Evolutionary conservation across 2,888 invertebrate genomes (phyloP), one percentile per base, ranked within the genome.

Genomic region (Caenorhabditis panamensis): DNA sequence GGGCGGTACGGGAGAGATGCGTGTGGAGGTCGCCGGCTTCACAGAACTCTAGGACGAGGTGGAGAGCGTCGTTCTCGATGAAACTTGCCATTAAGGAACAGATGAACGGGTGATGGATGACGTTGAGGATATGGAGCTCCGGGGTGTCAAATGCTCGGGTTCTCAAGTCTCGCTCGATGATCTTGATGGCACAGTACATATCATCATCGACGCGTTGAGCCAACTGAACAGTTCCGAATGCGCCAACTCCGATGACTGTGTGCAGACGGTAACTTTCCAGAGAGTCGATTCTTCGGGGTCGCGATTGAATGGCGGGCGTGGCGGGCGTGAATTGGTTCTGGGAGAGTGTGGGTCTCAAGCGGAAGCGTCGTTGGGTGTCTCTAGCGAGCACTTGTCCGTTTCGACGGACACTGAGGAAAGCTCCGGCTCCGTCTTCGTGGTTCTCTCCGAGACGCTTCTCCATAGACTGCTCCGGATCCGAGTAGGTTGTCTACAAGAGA

Each of bases 11-110:
- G 0, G 49, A 61, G 13, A 80, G 28, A 58, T 80, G 80, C 22
- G 75, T 76, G 58, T 76, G 80, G 1, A 80, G 63, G 24, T 80
- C 80, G 6, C 80, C 80, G 9, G 61, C 80, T 56, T 80, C 80
- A 28, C 80, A 80, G n/a, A 80, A 80, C 36, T 80, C 80, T 18
- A 80, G 26, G 3, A 80, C 67, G 24, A 80, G n/a, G 36, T 71
- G 49, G 11, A 76, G 49, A 4, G 51, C 20, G 20, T 76, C 56
- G 5, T 66, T 49, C 22, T 71, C 66, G 13, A 62, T 56, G 36
- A 66, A 80, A 44, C 62, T 71, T 1, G 61, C 41, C 3, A 67
- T 24, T 26, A 80, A 9, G 1, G 58, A 37, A 44, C 75, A 75
- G 16, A 80, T 76, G 53, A 76, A 71, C 20, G 75, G 75, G 24